Conservation (phyloP, 30 jellyfish, hydroid and myxozoan species). For the Pseudorhiza aurosa region DNA sequence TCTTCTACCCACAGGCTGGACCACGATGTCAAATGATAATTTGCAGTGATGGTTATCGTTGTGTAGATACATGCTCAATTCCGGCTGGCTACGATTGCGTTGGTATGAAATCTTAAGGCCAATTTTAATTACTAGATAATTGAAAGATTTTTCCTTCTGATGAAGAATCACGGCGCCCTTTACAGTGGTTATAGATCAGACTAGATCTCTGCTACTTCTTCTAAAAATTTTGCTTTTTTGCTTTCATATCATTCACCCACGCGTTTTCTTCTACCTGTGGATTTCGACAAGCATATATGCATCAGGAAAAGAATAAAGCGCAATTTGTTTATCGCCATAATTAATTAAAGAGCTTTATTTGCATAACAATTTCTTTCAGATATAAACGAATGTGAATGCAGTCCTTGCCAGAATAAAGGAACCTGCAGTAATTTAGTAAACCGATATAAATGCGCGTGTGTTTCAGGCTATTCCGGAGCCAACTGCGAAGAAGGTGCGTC, state of each 20-base stretch:
- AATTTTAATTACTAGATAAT: not conserved
- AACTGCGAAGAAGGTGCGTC: conserved; percentile 46
- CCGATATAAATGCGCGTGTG: conserved; percentile 31
- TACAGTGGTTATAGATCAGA: not conserved
- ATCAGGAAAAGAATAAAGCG: too few relatives aligned
- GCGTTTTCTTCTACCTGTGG: too few relatives aligned
- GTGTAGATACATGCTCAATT: conserved; percentile 8
- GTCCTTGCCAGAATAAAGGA: conserved; percentile 42
- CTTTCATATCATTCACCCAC: too few relatives aligned
- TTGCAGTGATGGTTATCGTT: conserved; percentile 17
- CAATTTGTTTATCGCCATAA: not conserved
- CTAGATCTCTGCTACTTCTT: too few relatives aligned
- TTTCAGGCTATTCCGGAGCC: conserved; percentile 29
- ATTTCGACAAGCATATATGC: too few relatives aligned
- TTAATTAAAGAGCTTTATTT: too few relatives aligned
- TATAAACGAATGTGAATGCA: conserved; percentile 33
- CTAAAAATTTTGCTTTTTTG: too few relatives aligned
- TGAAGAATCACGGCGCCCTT: not conserved
- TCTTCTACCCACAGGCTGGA: conserved; percentile 1
- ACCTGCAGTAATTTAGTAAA: conserved; percentile 42
- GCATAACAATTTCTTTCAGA: not conserved
- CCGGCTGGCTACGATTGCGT: conserved; percentile 23
- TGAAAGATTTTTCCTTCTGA: not conserved
- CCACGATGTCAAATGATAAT: conserved; percentile 29
- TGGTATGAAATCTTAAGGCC: not conserved